Conservation (phyloP, 2,113 vertebrate genomes). For the Tetraodon nigroviridis region DNA sequence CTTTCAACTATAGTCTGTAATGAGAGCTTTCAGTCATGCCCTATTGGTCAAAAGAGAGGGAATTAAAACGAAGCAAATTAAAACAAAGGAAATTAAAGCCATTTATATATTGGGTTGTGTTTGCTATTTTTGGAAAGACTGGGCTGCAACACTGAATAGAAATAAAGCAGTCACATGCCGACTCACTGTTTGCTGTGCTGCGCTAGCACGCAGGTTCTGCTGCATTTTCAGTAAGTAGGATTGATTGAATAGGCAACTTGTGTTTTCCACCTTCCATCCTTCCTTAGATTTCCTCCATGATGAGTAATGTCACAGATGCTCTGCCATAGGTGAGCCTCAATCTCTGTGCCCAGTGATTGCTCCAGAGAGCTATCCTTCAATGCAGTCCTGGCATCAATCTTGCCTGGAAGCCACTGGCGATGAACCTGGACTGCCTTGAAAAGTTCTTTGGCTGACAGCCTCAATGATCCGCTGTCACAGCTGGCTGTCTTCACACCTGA, state of each 20-base stretch:
- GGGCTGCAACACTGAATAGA: constrained; percentile 12
- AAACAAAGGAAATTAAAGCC: constrained; percentile 19
- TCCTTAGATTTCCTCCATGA: constrained; percentile 46
- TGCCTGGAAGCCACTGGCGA: constrained; percentile 46
- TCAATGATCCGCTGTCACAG: constrained; percentile 65
- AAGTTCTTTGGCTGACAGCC: constrained; percentile 57
- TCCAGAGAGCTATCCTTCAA: constrained; percentile 60
- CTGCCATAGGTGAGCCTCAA: constrained; percentile 52
- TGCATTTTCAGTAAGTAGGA: constrained; percentile 30
- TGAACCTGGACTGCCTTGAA: constrained; percentile 55
- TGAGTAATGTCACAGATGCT: constrained; percentile 55
- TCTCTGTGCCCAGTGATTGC: constrained; percentile 58
- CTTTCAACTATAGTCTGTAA: constrained; percentile 8
- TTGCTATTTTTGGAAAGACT: constrained; percentile 30
- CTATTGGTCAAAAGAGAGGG: constrained; percentile 11
- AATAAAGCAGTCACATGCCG: constrained; percentile 9
- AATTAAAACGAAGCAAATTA: constrained; percentile 4
- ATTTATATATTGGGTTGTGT: constrained; percentile 10
- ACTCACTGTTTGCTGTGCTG: constrained; percentile 22
- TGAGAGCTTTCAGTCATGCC: constrained; percentile 9
- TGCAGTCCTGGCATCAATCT: constrained; percentile 54
- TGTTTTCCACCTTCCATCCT: constrained; percentile 49
- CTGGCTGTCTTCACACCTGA: constrained; percentile 61
- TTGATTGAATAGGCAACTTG: constrained; percentile 44
- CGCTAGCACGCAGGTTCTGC: constrained; percentile 23